Evolutionary conservation across 92 coral and sea anemone species (phyloP), one percentile per base, ranked within the genome.

Genomic region (Epizoanthus rinbou): DNA sequence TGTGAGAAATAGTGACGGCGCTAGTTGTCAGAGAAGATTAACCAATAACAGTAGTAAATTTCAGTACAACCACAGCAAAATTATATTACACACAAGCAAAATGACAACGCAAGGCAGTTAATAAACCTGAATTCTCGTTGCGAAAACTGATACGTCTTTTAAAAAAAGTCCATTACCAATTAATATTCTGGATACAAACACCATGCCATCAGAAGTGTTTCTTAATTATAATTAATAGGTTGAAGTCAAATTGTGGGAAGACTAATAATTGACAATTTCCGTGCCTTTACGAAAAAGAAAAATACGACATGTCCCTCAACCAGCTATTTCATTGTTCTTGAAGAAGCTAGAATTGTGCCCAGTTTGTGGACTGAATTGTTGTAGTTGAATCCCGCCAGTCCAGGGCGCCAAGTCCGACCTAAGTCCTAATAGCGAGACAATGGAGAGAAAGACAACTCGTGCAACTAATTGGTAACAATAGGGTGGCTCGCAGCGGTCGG

Each of bases 401-500:
- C 47, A n/a, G 57, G 39, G 71, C 57, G 39, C 71, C 57, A 63
- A 62, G 57, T 54, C 82, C 82, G 57, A 22, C 82, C 82, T 69
- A 17, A 59, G 82, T 41, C 70, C 9, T 62, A 62, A 78, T 78
- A 39, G 69, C 24, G 50, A 78, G 71, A 78, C 82, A 78, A 78
- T 62, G 3, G 58, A 39, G 25, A 78, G 21, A 78, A 62, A 22
- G 43, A 9, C 15, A 78, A 78, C 82, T 78, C 82, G 82, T 78
- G 82, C 60, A 39, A 25, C 37, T 78, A 78, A 78, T 78, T 78
- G 71, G 59, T 50, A 62, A 78, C 82, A 78, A 78, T 78, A 1
- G 28, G 56, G 8, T 43, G 16, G 52, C 23, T 78, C 82, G 57
- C 82, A 57, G 82, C 71, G 72, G 71, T 78, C 82, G 43, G 47